Percentiles rank a stretch among this genome's conserved stretches.
Evolutionary conservation across 2,113 vertebrate species (phyloP).

Genomic region (Ornithorhynchus anatinus): DNA sequence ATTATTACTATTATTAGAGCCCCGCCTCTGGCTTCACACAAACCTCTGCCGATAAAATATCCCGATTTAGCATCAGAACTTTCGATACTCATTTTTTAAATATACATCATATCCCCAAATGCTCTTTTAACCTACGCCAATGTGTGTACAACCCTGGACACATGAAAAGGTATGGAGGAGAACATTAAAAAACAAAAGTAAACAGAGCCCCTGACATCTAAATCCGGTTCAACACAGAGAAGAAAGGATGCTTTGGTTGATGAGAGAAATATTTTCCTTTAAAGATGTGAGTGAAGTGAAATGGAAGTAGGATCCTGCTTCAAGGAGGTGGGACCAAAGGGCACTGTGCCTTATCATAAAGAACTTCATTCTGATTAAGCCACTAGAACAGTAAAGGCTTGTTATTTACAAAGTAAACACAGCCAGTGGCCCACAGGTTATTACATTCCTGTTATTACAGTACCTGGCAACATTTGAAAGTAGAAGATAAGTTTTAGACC

Average conservation of each 20-base stretch:
- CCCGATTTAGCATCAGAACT: no score
- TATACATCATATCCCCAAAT: no score
- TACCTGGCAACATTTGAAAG: constrained; percentile 39
- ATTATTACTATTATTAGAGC: no score
- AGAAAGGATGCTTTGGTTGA: constrained; percentile 21
- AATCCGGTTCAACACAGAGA: constrained; percentile 39
- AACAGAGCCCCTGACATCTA: neutral
- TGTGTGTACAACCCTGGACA: no score
- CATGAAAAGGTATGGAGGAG: no score
- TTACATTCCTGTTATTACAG: constrained; percentile 14
- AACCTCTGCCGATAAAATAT: no score
- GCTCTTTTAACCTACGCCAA: no score
- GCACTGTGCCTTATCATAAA: constrained; percentile 41
- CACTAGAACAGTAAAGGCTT: constrained; percentile 34
- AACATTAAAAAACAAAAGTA: no score
- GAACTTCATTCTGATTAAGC: constrained; percentile 56
- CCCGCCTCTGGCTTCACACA: no score
- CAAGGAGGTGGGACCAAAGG: constrained; percentile 54
- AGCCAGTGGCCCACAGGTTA: constrained; percentile 33
- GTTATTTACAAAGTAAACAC: constrained; percentile 50
- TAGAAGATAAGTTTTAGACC: constrained; percentile 35
- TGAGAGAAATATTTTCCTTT: neutral
- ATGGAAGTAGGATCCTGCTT: constrained; percentile 41
- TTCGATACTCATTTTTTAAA: no score
- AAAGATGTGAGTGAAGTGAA: constrained; percentile 43